Base-by-base conservation (phyloP, 2,797 vertebrate genomes). In the Mormyrops attenuatus region DNA sequence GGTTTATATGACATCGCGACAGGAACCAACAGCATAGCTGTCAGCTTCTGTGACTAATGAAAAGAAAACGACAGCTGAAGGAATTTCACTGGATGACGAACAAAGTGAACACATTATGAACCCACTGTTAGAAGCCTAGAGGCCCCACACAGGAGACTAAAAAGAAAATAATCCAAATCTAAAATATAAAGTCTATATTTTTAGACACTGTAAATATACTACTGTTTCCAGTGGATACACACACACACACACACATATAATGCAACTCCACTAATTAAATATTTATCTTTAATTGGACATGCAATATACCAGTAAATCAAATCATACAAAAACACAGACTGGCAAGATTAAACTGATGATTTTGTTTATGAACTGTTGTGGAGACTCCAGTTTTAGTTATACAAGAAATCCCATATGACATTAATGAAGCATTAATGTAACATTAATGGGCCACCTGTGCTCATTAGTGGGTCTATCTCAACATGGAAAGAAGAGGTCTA, bases 31-130 rank as follows among this genome's bases (percentile, higher is more conserved):
- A 73, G 88, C 53, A 57, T 9, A 41, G 84, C 84, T 86, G 22
- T 55, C 84, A 86, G 85, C 34, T 87, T 87, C 49, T 41, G 85
- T 87, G 85, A 85, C 82, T 85, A 85, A 49, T 87, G 34, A 6
- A 53, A 20, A 26, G 44, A 52, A 53, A 86, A 13, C 34, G 50
- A 86, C 52, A 60, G 86, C 30, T 60, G 53, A 60, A 87, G 17
- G 87, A 87, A 63, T 88, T 49, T 88, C 57, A 88, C 55, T 47
- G 41, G 20, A 80, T 80, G 73, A 44, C 73, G 1, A 80, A 80
- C 73, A 80, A 41, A 80, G 41, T 44, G 41, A 44, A 80, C 41
- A 5, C 34, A 41, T 80, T 41, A 80, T 38, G 34, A 41, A 41
- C 26, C 60, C 73, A 80, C 73, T 17, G 41, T 44, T 41, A 80